Evolutionary conservation across 2,888 invertebrate species (phyloP), one percentile per base, ranked within the genome.

Genomic region (Hoplodrina blanda): DNA sequence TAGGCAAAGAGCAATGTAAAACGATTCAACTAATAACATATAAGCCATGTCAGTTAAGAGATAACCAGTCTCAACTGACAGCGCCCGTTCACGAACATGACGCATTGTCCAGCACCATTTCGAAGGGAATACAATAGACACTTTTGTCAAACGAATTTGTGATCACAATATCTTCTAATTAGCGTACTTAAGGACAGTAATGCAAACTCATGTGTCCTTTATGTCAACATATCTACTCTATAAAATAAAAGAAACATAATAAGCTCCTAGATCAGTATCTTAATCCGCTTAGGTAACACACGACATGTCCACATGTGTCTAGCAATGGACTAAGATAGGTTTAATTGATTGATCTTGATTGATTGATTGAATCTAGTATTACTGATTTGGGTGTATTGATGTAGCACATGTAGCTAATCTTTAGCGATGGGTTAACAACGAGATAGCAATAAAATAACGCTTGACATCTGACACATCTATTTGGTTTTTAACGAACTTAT

Each of bases 261-360:
- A 56, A 50, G 20, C 30, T 46, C 46, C 46, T 46, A 71, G 71
- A 77, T 71, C 61, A 52, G 13, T 77, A 77, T 77, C 73, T 73
- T 17, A 20, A 61, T 59, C 50, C 41, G 30, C 15, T 56, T 71
- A 52, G 37, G 41, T 49, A 57, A 69, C 30, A 37, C 71, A 74
- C 25, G 25, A 25, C 30, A 71, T 71, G 62, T 77, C 50, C 25
- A 77, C 46, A 56, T 57, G 53, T 44, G 53, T 44, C 57, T 41
- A 71, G 46, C 25, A 57, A 49, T 49, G 25, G 56, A 49, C 56
- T 62, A 49, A 62, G 20, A 52, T 30, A 53, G 56, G 20, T 7
- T 53, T 53, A 71, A 62, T 71, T 74, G 73, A 73, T 73, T 73
- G 78, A 77, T 57, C 20, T 62, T 74, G 74, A 74, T 74, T 74